phyloP scores from a whole-genome alignment of 2,797 vertebrate species.

The Danio choprae region DNA sequence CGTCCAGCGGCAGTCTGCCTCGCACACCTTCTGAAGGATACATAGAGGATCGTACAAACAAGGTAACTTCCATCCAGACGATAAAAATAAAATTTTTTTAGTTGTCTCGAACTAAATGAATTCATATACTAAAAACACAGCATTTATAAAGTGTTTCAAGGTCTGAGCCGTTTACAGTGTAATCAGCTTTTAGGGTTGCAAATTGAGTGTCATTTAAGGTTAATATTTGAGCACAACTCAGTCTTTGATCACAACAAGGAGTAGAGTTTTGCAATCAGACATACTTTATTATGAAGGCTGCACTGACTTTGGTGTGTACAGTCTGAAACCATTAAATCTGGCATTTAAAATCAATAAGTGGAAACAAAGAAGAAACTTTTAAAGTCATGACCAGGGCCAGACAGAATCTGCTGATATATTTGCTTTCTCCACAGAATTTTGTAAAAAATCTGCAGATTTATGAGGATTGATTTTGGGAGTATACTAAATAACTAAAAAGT shows the following conservation, averaged over 20 bases:
- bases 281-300: neutral
- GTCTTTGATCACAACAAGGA: neutral
- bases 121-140: neutral
- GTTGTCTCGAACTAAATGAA: neutral
- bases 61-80: constrained; percentile 69
- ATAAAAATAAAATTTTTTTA: neutral
- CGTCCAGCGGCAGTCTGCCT: constrained; percentile 82
- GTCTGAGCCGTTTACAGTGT: neutral
- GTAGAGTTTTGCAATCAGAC: neutral
- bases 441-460: too few relatives aligned
- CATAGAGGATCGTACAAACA: constrained; percentile 74
- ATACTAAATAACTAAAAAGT: too few relatives aligned
- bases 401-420: too few relatives aligned
- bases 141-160: neutral
- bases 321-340: neutral
- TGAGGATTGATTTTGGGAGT: too few relatives aligned
- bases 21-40: constrained; percentile 71
- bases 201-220: neutral
- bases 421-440: too few relatives aligned
- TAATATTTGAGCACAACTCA: neutral
- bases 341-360: neutral
- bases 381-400: too few relatives aligned
- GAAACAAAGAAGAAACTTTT: too few relatives aligned
- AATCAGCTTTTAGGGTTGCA: neutral
- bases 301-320: constrained; percentile 4